Evolutionary conservation across 2,113 vertebrate species (phyloP).

Genomic region (Xenopus borealis): DNA sequence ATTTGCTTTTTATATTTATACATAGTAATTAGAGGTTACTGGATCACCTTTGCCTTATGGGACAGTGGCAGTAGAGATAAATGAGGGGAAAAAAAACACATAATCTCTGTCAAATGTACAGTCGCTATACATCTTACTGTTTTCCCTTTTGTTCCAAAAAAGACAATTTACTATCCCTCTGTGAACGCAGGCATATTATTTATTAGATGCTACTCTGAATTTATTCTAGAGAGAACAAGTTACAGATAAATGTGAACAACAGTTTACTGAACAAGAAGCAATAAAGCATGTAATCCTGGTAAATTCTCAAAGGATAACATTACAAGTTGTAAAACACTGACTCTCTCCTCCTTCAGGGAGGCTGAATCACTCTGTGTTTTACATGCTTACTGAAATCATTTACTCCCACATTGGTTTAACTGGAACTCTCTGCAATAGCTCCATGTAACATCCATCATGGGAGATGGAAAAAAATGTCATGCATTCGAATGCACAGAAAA

Average conservation of each 20-base stretch:
- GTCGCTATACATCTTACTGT: conserved; percentile 28
- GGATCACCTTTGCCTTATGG: neutral
- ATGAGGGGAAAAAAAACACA: neutral
- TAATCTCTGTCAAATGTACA: conserved; percentile 10
- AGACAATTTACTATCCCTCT: conserved; percentile 35
- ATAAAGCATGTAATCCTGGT: conserved; percentile 42
- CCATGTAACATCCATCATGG: neutral
- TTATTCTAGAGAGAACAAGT: conserved; percentile 41
- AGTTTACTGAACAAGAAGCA: conserved; percentile 42
- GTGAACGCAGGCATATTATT: conserved; percentile 31
- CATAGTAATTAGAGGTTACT: conserved; percentile 29
- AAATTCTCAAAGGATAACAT: conserved; percentile 38
- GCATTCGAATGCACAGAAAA: neutral
- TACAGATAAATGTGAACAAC: conserved; percentile 41
- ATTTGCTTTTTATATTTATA: conserved; percentile 25
- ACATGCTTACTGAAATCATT: conserved; percentile 20
- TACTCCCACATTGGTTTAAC: neutral
- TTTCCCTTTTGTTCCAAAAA: conserved; percentile 34
- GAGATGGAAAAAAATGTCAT: neutral
- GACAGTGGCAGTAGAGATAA: no score
- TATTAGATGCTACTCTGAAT: conserved; percentile 39
- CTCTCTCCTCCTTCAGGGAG: conserved; percentile 22
- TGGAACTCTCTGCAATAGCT: neutral
- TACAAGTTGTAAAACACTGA: conserved; percentile 33
- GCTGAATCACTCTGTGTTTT: conserved; percentile 20